These are phyloP conservation scores for Ethmia dodecea DNA, from an alignment of 2,888 invertebrate species.

Conservation along the genomic window DNA sequence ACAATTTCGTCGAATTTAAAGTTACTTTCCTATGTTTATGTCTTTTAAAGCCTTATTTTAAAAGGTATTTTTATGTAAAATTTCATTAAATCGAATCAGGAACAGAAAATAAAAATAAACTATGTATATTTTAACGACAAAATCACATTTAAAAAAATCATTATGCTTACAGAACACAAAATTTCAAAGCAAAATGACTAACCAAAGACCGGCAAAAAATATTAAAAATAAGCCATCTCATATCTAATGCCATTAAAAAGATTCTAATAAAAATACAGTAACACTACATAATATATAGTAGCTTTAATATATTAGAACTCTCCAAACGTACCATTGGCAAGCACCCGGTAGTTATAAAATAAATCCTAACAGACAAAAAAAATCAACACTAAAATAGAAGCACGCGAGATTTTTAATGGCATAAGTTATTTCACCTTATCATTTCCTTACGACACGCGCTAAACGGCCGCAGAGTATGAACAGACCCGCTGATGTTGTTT, in stretches of 20 bases:
- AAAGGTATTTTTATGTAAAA: constrained; percentile 20
- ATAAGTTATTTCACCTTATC: constrained; percentile 25
- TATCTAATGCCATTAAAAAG: constrained; percentile 32
- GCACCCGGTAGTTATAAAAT: constrained; percentile 22
- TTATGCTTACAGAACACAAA: constrained; percentile 23
- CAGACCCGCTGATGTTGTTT: background rate
- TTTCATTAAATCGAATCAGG: constrained; percentile 17
- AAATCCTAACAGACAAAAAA: constrained; percentile 4
- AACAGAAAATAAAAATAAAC: constrained; percentile 18
- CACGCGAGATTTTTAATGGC: constrained; percentile 28
- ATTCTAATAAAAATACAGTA: constrained; percentile 23
- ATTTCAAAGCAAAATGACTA: constrained; percentile 10
- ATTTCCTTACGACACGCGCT: background rate
- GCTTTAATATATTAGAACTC: constrained; percentile 17
- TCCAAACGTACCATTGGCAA: constrained; percentile 19
- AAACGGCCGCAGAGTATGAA: background rate
- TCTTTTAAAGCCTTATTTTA: constrained; percentile 29
- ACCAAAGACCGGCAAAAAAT: constrained; percentile 20
- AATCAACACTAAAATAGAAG: background rate
- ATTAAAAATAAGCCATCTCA: constrained; percentile 24
- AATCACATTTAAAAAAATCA: too few species aligned
- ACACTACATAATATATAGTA: constrained; percentile 19
- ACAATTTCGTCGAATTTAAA: constrained; percentile 36
- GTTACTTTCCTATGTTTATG: constrained; percentile 28
- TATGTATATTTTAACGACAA: background rate